Conservation (phyloP, 2,797 vertebrate genomes). For the Protonibea diacanthus region DNA sequence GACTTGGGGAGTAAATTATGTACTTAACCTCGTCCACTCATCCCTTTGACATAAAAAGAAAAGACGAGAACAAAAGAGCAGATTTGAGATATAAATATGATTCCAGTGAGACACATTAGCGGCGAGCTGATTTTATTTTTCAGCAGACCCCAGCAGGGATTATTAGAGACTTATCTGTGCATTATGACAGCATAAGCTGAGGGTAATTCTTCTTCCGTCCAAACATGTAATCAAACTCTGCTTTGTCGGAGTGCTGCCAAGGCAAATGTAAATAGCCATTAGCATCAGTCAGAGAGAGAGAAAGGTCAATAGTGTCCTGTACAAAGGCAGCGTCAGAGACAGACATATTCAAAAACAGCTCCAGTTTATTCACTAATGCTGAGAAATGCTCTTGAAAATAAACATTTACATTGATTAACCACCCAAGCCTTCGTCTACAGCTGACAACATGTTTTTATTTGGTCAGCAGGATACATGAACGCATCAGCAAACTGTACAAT, state of each 20-base stretch:
- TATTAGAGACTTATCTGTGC: slow-evolving; percentile 57
- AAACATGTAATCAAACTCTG: slow-evolving; percentile 65
- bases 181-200: slow-evolving; percentile 40
- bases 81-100: slow-evolving; percentile 67
- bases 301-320: slow-evolving; percentile 26
- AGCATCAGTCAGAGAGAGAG: slow-evolving; percentile 41
- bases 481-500: not conserved
- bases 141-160: slow-evolving; percentile 54
- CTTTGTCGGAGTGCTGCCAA: slow-evolving; percentile 36
- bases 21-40: slow-evolving; percentile 69
- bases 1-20: slow-evolving; percentile 76
- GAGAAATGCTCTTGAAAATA: not conserved
- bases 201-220: slow-evolving; percentile 53
- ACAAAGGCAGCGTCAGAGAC: not conserved
- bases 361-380: not conserved
- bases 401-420: not conserved
- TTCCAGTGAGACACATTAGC: slow-evolving; percentile 52
- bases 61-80: slow-evolving; percentile 34
- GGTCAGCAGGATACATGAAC: not conserved
- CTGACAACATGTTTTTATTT: not conserved
- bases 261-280: slow-evolving; percentile 68
- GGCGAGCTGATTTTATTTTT: slow-evolving; percentile 51
- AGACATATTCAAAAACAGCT: not conserved
- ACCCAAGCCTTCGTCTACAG: not conserved
- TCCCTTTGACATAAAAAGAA: slow-evolving; percentile 55